These are phyloP conservation scores for Turdus rufiventris DNA, from an alignment of 2,113 vertebrate species.

Conservation along the genomic window DNA sequence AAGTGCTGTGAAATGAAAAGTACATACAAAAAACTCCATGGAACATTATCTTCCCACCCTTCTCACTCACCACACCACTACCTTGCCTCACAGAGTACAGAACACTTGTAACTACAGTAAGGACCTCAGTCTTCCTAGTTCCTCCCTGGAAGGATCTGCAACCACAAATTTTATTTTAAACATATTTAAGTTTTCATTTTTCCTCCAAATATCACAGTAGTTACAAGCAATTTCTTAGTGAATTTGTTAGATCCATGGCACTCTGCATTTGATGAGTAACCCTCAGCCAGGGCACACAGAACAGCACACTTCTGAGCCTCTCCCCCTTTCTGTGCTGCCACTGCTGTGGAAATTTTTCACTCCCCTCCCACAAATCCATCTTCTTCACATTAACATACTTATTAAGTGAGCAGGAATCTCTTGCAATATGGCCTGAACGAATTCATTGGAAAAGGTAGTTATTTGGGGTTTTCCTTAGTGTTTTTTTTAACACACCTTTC, in stretches of 20 bases:
- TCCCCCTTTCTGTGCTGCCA: neutral
- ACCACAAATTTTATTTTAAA: neutral
- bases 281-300: neutral
- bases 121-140: neutral
- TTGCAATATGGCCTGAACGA: neutral
- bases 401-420: neutral
- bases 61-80: neutral
- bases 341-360: neutral
- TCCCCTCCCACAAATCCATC: neutral
- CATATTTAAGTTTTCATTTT: neutral
- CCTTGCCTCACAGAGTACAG: rapidly evolving
- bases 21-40: rapidly evolving
- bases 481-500: neutral
- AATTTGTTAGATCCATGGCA: neutral
- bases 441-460: neutral
- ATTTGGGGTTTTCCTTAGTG: neutral
- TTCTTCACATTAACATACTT: neutral
- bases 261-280: neutral
- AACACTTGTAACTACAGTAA: neutral
- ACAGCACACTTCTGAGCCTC: neutral
- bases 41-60: neutral
- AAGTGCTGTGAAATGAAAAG: neutral
- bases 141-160: neutral
- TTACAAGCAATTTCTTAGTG: neutral
- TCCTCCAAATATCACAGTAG: neutral